Base-by-base conservation (phyloP, 2,113 vertebrate species). In the Otocyon megalotis region DNA sequence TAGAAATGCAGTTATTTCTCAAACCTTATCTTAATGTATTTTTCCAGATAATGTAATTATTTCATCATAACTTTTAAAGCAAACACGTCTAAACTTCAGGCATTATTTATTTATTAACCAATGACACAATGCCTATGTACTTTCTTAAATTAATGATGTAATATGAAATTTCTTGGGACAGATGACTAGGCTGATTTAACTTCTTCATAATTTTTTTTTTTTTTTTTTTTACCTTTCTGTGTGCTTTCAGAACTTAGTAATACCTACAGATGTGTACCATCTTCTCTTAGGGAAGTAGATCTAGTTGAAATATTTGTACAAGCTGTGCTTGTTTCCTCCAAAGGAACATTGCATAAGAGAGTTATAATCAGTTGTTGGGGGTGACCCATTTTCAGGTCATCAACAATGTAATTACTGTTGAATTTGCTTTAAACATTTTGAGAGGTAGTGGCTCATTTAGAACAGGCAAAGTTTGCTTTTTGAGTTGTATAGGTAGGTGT, bases 251-350 rank as follows among this genome's bases (percentile, higher is more conserved):
- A 95, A 91, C 54, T 83, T 72, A 37, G 50, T 90, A 37, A 76
- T 95, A 37, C 81, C 89, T 91, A 8, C 56, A 83, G 16, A 71
- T 89, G 65, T 87, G 53, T 54, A n/a, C 77, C 56, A 22, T 96
- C 65, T 92, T 90, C 53, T 93, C 54, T 94, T 92, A 74, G 74
- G 90, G 90, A 97, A 97, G 96, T 92, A 90, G 76, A 74, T 95
- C 3, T 69, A 69, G 95, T 95, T 93, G 93, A 96, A 98, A 81
- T 97, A 93, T 86, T 94, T 97, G 91, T 84, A 94, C 86, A 96
- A 22, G 54, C 79, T 84, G 83, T 87, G 81, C 93, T 96, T 88
- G 76, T 96, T 97, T 98, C 90, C 92, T 94, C 90, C 83, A 91
- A 71, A 96, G 84, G 84, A 97, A 96, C 76, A 85, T 96, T 96